Percentiles rank a stretch among this genome's conserved stretches.
Conservation (phyloP, 2,113 vertebrate genomes). For the Amphiprion percula region DNA sequence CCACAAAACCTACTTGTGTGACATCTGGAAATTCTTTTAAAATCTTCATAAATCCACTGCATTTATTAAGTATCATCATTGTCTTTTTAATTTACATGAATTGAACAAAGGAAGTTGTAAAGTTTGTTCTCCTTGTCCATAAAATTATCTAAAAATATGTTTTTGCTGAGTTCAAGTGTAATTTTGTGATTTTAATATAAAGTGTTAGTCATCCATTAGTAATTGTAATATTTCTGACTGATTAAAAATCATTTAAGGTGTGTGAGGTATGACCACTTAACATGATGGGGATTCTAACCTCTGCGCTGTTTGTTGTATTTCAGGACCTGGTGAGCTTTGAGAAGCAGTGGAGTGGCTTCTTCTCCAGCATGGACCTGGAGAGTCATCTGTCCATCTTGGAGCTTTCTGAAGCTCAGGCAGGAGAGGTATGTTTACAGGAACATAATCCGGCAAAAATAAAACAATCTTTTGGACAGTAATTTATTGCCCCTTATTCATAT, state of each 20-base stretch:
- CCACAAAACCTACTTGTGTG: neutral
- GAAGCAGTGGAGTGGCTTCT: conserved; percentile 93
- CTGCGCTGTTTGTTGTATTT: conserved; percentile 30
- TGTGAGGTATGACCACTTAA: neutral
- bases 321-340: conserved; percentile 92
- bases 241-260: neutral
- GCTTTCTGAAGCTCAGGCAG: conserved; percentile 94
- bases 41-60: neutral
- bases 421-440: conserved; percentile 86
- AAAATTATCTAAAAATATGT: neutral
- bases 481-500: neutral
- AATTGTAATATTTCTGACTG: neutral
- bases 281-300: neutral
- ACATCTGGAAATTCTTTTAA: neutral
- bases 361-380: conserved; percentile 93
- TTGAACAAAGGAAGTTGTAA: no score
- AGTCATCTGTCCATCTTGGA: conserved; percentile 93
- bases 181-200: neutral
- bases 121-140: no score
- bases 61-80: neutral
- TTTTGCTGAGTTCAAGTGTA: no score
- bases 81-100: no score
- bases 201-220: neutral
- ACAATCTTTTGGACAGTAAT: neutral
- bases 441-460: neutral